Conservation (phyloP, 1,140 invertebrate genomes). For the Platyura marginata region DNA sequence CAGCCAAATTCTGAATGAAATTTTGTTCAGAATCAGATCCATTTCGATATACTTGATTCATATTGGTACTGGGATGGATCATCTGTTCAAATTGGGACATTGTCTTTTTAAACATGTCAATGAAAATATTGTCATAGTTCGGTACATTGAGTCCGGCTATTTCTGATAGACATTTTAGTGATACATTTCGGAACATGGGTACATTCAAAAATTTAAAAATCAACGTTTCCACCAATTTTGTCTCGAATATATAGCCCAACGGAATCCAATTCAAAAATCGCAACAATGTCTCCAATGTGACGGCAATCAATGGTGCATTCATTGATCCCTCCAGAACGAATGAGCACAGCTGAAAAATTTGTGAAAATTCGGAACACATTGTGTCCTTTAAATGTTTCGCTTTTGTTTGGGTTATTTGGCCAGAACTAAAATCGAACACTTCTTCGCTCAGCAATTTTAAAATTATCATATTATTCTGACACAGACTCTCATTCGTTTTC, state of each 20-base stretch:
- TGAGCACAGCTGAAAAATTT: constrained; percentile 94
- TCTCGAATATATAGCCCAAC: constrained; percentile 98
- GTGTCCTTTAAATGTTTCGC: constrained; percentile 98
- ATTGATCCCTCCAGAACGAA: constrained; percentile 96
- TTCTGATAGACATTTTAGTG: constrained; percentile 95
- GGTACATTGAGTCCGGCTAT: constrained; percentile 77
- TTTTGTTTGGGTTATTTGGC: constrained; percentile 96
- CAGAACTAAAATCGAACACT: constrained; percentile 96
- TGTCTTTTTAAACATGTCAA: constrained; percentile 72
- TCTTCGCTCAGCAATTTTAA: constrained; percentile 95
- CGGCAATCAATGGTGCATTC: constrained; percentile 82
- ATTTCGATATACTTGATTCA: constrained; percentile 79
- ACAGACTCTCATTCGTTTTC: constrained; percentile 96
- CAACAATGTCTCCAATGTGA: constrained; percentile 88
- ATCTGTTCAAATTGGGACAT: constrained; percentile 85
- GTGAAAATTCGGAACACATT: constrained; percentile 98
- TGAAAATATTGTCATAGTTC: constrained; percentile 86
- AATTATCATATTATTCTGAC: constrained; percentile 99
- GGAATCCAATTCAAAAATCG: constrained; percentile 99
- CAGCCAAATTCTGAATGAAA: constrained; percentile 95
- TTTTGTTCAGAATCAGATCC: constrained; percentile 95
- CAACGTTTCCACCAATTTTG: constrained; percentile 85
- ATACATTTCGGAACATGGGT: constrained; percentile 95
- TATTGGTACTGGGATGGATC: constrained; percentile 77
- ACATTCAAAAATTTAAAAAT: constrained; percentile 96